Base-by-base conservation (phyloP, 2,113 vertebrate genomes). In the Ctenomys sociabilis region DNA sequence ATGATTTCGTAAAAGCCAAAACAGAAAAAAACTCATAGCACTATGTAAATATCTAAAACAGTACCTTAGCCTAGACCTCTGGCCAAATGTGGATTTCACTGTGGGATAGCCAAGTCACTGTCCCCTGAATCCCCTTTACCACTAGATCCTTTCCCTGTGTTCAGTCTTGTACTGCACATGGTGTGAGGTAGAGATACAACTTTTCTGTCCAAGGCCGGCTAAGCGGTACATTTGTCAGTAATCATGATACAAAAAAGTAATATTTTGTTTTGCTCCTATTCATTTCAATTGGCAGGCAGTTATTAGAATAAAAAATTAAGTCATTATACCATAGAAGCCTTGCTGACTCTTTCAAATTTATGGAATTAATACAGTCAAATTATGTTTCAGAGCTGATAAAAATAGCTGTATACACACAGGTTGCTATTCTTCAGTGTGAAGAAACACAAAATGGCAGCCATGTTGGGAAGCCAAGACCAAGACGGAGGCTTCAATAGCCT, bases 271-370 rank as follows among this genome's bases (percentile, higher is more conserved):
- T 98, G 96, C 97, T 98, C 94, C 97, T 98, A 98, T 98, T 98
- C 98, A 98, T 98, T 98, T 98, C 96, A 97, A 96, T 97, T 98
- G 98, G 98, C 98, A 98, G 98, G 96, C 96, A 97, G 98, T 98
- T 98, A 98, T 98, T 98, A 98, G 97, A 98, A 98, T 98, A 98
- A 98, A 98, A 98, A 98, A 98, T 98, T 98, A 98, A 98, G 97
- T 98, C 97, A 98, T 98, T 98, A 98, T 96, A 89, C 96, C 83
- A 84, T 97, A 64, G 94, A 98, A 98, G 96, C 89, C 95, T 98
- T 96, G 72, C 97, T 98, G 97, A 91, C 97, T 98, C 96, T 98
- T 98, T 98, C 96, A 97, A 98, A 98, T 98, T 98, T 98, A 98
- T 98, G 97, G 97, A 96, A 95, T 98, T 98, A 98, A 98, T 98